Evolutionary conservation across 2,797 vertebrate species (phyloP), one percentile per base, ranked within the genome.

Genomic region (Galaxias olidus): DNA sequence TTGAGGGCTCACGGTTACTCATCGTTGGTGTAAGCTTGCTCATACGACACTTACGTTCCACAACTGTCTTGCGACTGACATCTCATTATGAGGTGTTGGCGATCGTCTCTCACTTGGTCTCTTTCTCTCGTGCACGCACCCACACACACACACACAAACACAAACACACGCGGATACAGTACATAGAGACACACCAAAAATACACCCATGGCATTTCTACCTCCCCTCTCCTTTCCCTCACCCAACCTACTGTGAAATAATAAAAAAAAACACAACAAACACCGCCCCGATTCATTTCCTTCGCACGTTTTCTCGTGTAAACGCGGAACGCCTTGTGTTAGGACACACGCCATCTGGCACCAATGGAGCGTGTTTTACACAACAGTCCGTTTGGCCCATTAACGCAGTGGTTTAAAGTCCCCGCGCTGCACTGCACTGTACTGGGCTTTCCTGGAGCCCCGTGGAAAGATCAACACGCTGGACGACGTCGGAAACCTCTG

Each of bases 311-410:
- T 66, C 68, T 65, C 68, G 46, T 66, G 43, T 69, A 62, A 63
- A 65, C 68, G 67, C 42, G 75, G 59, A 66, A 57, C 59, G 73
- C 61, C 56, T 42, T 69, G 63, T 71, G 66, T 69, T 73, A 60
- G 47, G 76, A 68, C 71, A 71, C 73, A 52, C 72, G 62, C 75
- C 81, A 81, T 83, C 65, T 74, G 77, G 61, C 46, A 71, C 46
- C 54, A 81, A 84, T 84, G 80, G 75, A 75, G 74, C 74, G 45
- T 77, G 77, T 60, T 74, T 72, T 61, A 71, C 69, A 59, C 70
- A 69, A 77, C 74, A 68, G 65, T 63, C 55, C 61, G 57, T 50
- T 53, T 10, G 63, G 65, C 57, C 69, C 72, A 62, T 86, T 80
- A 78, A 84, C 68, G 52, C 69, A 12, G 41, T 51, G n/a, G 52